Evolutionary conservation across 2,888 invertebrate species (phyloP).

Genomic region (Siphlonurus alternatus): DNA sequence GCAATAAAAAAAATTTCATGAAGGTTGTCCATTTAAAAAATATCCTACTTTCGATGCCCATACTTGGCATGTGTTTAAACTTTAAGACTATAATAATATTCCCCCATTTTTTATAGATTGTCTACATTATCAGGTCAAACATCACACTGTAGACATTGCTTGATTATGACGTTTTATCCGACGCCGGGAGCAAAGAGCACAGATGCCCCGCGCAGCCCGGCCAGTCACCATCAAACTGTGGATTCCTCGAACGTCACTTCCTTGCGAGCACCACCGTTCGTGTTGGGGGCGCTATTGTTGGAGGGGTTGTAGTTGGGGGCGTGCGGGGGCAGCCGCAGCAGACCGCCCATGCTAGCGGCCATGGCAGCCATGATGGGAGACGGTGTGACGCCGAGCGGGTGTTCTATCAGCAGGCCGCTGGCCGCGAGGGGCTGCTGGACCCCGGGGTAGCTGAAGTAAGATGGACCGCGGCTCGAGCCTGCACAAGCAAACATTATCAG

Average conservation of each 20-base stretch:
- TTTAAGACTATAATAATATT: too few species aligned
- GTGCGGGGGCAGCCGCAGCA: neutral
- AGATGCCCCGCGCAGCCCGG: conserved; percentile 2
- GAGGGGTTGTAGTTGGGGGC: neutral
- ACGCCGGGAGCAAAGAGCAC: neutral
- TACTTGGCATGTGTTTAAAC: too few species aligned
- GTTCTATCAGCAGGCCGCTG: neutral
- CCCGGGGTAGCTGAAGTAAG: neutral
- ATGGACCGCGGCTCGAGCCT: neutral
- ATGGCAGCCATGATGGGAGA: conserved; percentile 1
- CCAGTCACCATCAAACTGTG: conserved; percentile 8
- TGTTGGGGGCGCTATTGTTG: neutral
- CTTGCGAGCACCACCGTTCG: neutral
- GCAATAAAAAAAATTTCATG: too few species aligned
- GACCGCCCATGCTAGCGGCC: neutral
- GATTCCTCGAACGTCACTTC: conserved; percentile 9
- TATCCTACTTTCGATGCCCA: too few species aligned
- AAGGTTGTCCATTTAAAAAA: too few species aligned
- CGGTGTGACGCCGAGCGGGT: neutral
- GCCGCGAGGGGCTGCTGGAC: neutral
- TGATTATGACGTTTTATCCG: neutral
- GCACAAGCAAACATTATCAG: neutral
- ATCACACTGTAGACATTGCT: too few species aligned
- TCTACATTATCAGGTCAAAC: too few species aligned
- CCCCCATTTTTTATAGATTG: too few species aligned